Percentiles rank a stretch among this genome's conserved stretches.
phyloP scores from a whole-genome alignment of 2,797 vertebrate species.

The Nyctalus aviator region DNA sequence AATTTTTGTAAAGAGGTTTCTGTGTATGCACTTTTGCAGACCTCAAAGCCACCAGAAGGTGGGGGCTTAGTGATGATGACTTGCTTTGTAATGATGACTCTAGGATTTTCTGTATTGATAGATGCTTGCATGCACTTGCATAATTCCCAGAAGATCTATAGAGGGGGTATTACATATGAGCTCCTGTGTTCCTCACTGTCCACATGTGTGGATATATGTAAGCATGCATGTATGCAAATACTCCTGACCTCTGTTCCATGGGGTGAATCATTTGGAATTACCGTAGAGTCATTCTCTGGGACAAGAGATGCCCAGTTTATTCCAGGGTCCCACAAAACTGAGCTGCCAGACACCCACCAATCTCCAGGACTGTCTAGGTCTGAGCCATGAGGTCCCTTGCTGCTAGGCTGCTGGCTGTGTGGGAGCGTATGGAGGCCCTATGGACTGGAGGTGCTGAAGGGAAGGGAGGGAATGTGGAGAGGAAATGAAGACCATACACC shows the following conservation, averaged over 20 bases:
- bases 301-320: not conserved
- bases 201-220: not conserved
- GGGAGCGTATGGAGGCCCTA: not conserved
- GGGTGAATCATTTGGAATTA: not conserved
- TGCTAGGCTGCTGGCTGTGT: not conserved
- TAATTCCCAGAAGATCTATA: not conserved
- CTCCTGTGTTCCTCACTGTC: not conserved
- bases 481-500: not conserved
- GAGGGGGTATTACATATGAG: not conserved
- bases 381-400: not conserved
- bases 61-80: not conserved
- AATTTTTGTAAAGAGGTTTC: slow-evolving; percentile 81
- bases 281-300: not conserved
- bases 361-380: not conserved
- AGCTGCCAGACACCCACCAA: not conserved
- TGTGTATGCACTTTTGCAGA: slow-evolving; percentile 69
- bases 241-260: not conserved
- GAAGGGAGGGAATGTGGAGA: not conserved
- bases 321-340: not conserved
- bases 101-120: slow-evolving; percentile 54
- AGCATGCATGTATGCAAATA: not conserved
- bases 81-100: slow-evolving; percentile 66
- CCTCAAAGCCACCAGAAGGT: slow-evolving; percentile 75
- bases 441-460: not conserved
- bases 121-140: not conserved